Base-by-base conservation (phyloP, 2,888 invertebrate species). In the Noctua comes region DNA sequence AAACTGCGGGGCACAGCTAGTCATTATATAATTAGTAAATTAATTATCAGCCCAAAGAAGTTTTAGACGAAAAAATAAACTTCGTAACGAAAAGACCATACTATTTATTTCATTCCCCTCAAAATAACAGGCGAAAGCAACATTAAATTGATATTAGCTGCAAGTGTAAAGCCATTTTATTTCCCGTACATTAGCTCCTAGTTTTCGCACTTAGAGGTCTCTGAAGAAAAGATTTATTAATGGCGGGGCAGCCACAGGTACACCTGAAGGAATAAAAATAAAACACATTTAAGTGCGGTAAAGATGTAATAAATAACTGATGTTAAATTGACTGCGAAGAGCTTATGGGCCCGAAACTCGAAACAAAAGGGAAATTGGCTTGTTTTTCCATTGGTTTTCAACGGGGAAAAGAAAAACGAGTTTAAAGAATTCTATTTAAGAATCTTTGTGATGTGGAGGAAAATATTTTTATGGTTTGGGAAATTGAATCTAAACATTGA, bases 311-410 rank as follows among this genome's bases (percentile, higher is more conserved):
- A 95, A 95, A 95, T 95, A 95, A 93, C 95, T 91, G 91, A 94
- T 94, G 95, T 95, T 96, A 95, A 96, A 96, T 96, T 96, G 95
- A 95, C 94, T 95, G 96, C 88, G 93, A 94, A 95, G 93, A 93
- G 92, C 93, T 95, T 95, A 96, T 94, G 94, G 94, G 89, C 93
- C 94, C 90, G 93, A 92, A 95, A 93, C 91, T 92, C 85, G 90
- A 90, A 93, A 93, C 91, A 93, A 91, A 92, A 91, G 92, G 92
- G 90, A 91, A 90, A 92, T 93, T 91, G 90, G 90, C 86, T 82
- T 83, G 80, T 88, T 87, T 90, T 89, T 75, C 91, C 84, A 90
- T 88, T 90, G 87, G 86, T 85, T 87, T 85, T 86, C 71, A 83
- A 83, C 80, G 70, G 78, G 48, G 66, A 73, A 82, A 83, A 82